phyloP scores from a whole-genome alignment of 2,113 vertebrate species.

The Acrocephalus arundinaceus region DNA sequence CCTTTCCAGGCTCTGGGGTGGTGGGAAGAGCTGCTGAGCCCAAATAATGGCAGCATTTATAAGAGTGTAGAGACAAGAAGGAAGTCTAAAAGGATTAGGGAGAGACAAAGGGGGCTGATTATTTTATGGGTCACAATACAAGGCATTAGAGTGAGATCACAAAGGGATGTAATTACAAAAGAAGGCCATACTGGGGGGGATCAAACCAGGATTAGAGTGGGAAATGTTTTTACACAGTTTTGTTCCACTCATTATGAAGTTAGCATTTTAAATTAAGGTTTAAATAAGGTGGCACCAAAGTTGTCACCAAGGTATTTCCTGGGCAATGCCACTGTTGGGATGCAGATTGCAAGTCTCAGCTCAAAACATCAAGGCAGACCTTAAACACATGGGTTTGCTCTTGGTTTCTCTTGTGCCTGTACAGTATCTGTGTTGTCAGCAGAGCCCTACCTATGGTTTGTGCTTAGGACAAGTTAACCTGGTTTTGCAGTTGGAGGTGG shows the following conservation, averaged over 20 bases:
- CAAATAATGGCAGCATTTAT: conserved; percentile 72
- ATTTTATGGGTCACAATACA: conserved; percentile 75
- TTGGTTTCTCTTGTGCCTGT: neutral
- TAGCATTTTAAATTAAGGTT: conserved; percentile 68
- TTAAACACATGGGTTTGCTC: neutral
- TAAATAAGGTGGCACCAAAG: conserved; percentile 63
- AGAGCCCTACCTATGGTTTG: neutral
- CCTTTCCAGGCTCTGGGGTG: conserved; percentile 55
- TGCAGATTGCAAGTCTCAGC: neutral
- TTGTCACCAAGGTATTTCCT: conserved; percentile 64
- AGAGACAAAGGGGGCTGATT: conserved; percentile 71
- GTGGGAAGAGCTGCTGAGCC: conserved; percentile 69
- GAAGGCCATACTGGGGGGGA: conserved; percentile 65
- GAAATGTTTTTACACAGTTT: conserved; percentile 71
- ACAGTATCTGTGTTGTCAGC: neutral
- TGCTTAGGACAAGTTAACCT: neutral
- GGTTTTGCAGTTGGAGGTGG: neutral
- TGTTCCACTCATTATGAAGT: conserved; percentile 71
- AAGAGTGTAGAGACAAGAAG: conserved; percentile 66
- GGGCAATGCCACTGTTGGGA: conserved; percentile 6
- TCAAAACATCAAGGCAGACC: neutral
- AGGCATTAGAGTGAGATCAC: conserved; percentile 71
- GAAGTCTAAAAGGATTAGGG: conserved; percentile 74
- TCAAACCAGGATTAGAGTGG: conserved; percentile 66
- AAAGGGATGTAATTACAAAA: conserved; percentile 76